Percentiles rank a stretch among this genome's conserved stretches.
Evolutionary conservation across 2,888 invertebrate genomes (phyloP).

Genomic region (Seira ritae): DNA sequence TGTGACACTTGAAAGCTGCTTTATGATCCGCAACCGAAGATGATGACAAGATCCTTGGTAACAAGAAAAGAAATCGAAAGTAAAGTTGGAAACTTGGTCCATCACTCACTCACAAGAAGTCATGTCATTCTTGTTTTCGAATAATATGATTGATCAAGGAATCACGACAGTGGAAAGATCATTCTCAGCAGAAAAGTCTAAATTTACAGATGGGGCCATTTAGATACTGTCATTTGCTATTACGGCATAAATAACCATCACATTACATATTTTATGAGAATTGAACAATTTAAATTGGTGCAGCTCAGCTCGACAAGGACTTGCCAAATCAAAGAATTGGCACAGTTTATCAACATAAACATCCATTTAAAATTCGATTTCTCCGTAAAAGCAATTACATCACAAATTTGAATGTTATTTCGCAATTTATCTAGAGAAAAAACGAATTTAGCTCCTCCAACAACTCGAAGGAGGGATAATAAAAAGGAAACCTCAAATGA

Average conservation of each 20-base stretch:
- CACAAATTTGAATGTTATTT: not conserved
- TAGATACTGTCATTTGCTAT: not conserved
- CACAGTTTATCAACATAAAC: not conserved
- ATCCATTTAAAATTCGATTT: not conserved
- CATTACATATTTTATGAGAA: not conserved
- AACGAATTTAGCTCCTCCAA: not conserved
- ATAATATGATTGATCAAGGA: not conserved
- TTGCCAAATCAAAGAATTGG: not conserved
- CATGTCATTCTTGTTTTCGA: too few species aligned
- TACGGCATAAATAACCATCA: not conserved
- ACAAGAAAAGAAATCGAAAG: not conserved
- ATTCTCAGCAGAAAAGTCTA: not conserved
- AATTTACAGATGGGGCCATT: not conserved
- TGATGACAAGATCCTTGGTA: constrained; percentile 18
- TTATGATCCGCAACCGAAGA: constrained; percentile 40
- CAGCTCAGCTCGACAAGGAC: too few species aligned
- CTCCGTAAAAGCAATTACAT: not conserved
- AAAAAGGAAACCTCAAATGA: not conserved
- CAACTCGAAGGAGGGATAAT: not conserved
- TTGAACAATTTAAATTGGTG: too few species aligned
- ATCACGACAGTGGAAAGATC: not conserved
- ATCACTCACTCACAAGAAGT: not conserved
- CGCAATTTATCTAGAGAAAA: not conserved
- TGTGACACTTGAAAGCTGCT: constrained; percentile 44
- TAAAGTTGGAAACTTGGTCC: not conserved